Evolutionary conservation across 2,113 vertebrate species (phyloP).

Genomic region (Australoheros scitulus): DNA sequence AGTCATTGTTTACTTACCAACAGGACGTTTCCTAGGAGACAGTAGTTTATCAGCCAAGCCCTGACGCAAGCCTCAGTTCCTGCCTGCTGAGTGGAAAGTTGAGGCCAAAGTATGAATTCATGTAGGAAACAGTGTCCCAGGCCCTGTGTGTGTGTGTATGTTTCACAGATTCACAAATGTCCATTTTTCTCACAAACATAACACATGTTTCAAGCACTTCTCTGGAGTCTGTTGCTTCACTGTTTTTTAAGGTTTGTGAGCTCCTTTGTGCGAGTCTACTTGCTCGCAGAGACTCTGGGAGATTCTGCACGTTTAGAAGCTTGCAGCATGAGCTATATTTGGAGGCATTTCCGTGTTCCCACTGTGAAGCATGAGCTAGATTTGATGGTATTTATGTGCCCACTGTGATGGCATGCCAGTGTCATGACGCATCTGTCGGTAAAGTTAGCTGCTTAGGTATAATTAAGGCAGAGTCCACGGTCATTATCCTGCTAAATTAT

Average conservation of each 20-base stretch:
- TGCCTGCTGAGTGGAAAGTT: constrained; percentile 71
- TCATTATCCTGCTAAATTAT: constrained; percentile 37
- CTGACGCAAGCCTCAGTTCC: constrained; percentile 74
- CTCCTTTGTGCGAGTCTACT: constrained; percentile 1
- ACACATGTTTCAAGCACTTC: constrained; percentile 24
- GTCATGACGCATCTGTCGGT: constrained; percentile 25
- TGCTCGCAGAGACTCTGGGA: background rate
- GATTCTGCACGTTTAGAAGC: constrained; percentile 32
- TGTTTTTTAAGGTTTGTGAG: background rate
- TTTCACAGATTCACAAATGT: constrained; percentile 42
- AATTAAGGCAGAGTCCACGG: constrained; percentile 30
- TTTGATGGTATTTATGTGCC: constrained; percentile 57
- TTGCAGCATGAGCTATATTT: constrained; percentile 64
- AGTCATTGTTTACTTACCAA: constrained; percentile 83
- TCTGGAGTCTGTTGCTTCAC: constrained; percentile 25
- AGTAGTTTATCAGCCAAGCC: constrained; percentile 77
- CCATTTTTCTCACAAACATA: constrained; percentile 33
- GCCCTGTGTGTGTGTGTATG: constrained; percentile 12
- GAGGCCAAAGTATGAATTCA: constrained; percentile 71
- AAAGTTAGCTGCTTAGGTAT: constrained; percentile 28
- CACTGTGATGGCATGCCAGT: constrained; percentile 51
- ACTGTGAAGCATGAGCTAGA: constrained; percentile 55
- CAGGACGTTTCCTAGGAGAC: constrained; percentile 82
- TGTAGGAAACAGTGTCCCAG: constrained; percentile 63
- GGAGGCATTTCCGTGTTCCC: constrained; percentile 50